phyloP scores from a whole-genome alignment of 2,888 invertebrate species.

The Caenorhabditis panamensis region DNA sequence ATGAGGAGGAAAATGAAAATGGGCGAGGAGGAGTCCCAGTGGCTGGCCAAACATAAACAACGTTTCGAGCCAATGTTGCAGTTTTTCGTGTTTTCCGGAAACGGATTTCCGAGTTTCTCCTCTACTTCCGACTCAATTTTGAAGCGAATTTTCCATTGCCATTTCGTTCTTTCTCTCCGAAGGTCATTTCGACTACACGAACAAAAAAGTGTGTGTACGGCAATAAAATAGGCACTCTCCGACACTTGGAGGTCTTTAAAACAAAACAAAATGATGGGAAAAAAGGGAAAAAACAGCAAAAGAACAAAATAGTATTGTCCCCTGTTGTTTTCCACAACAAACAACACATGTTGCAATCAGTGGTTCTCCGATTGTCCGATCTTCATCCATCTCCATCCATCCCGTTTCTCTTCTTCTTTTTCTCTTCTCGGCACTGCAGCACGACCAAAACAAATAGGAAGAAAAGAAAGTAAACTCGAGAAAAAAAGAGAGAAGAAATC shows the following conservation, averaged over 20 bases:
- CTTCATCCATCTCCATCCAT: conserved; percentile 3
- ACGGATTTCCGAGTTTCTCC: background rate
- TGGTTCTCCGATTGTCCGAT: conserved; percentile 2
- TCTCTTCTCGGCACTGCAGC: conserved; percentile 2
- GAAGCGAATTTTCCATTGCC: background rate
- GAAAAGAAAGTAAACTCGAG: conserved; percentile 24
- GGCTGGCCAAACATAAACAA: background rate
- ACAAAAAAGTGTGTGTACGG: conserved; percentile 11
- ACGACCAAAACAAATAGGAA: conserved; percentile 33
- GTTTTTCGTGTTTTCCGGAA: background rate
- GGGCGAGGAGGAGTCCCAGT: background rate
- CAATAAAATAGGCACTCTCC: conserved; percentile 14
- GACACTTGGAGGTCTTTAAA: conserved; percentile 13
- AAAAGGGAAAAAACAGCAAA: background rate
- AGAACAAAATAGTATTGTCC: background rate
- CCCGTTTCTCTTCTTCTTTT: background rate
- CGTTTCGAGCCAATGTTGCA: conserved; percentile 6
- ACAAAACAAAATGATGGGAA: background rate
- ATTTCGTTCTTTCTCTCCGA: conserved; percentile 4
- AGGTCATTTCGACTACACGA: conserved; percentile 17
- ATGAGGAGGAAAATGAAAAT: conserved; percentile 23
- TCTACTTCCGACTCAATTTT: background rate
- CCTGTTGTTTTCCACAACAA: too few species aligned
- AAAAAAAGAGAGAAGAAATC: conserved; percentile 16
- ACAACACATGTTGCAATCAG: conserved; percentile 27